These are phyloP conservation scores for Xerus rutilus DNA, from an alignment of 2,797 vertebrate species.

Conservation along the genomic window DNA sequence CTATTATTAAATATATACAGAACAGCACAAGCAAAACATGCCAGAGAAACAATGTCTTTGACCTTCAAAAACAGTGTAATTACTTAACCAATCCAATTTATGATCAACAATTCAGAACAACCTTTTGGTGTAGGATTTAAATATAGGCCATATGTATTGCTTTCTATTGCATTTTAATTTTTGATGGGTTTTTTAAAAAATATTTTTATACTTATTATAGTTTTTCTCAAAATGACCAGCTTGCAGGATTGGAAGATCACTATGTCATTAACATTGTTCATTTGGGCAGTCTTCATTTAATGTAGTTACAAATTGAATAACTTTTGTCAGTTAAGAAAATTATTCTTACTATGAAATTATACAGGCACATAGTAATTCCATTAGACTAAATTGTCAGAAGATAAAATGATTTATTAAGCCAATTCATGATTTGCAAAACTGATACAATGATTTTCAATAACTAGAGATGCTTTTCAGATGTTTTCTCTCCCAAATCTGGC, in stretches of 20 bases:
- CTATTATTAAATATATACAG: constrained; percentile 61
- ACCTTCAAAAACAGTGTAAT: constrained; percentile 76
- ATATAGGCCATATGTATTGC: not conserved
- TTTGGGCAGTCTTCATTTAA: constrained; percentile 35
- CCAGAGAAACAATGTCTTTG: constrained; percentile 66
- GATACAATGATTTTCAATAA: not conserved
- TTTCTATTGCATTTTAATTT: not conserved
- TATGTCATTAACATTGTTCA: not conserved
- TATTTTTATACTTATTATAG: not conserved
- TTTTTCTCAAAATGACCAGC: constrained; percentile 41
- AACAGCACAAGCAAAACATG: constrained; percentile 63
- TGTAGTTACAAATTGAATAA: constrained; percentile 21
- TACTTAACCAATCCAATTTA: constrained; percentile 68
- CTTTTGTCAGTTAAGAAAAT: not conserved
- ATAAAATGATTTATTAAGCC: constrained; percentile 10
- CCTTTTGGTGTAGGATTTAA: not conserved
- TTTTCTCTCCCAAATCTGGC: constrained; percentile 13
- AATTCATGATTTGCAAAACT: not conserved
- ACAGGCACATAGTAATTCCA: not conserved
- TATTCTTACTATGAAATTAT: not conserved
- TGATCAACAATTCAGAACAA: constrained; percentile 61
- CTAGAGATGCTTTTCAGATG: not conserved
- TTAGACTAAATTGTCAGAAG: not conserved
- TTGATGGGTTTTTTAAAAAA: not conserved
- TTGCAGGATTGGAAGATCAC: not conserved